A percentile compares a stretch with the other conserved stretches of the same genome.
Conservation (phyloP, 1,140 invertebrate genomes). For the Formica selysi region DNA sequence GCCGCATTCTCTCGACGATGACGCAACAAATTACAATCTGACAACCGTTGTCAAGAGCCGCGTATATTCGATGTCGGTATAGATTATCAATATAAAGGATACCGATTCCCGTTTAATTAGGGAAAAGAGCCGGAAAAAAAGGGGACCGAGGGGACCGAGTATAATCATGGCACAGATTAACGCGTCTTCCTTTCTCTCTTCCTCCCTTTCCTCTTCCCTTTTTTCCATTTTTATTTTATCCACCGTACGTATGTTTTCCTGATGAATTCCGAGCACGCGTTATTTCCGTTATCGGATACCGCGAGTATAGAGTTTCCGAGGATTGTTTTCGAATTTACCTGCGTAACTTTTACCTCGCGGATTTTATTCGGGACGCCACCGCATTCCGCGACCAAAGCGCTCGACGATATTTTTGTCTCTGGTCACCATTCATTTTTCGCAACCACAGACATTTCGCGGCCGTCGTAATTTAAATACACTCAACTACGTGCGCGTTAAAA, state of each 20-base stretch:
- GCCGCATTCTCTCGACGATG: not conserved
- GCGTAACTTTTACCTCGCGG: conserved; percentile 56
- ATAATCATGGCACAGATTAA: conserved; percentile 18
- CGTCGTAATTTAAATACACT: conserved; percentile 54
- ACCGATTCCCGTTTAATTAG: conserved; percentile 51
- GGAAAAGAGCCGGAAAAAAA: conserved; percentile 20
- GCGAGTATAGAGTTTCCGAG: conserved; percentile 46
- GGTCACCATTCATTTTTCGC: conserved; percentile 47
- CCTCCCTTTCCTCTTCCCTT: too few relatives aligned
- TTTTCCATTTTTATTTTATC: conserved; percentile 32
- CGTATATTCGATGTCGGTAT: conserved; percentile 5
- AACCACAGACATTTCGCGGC: conserved; percentile 8
- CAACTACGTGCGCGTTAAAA: not conserved
- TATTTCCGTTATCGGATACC: conserved; percentile 63
- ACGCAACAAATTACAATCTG: conserved; percentile 25
- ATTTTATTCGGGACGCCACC: conserved; percentile 55
- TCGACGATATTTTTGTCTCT: conserved; percentile 51
- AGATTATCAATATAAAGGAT: conserved; percentile 17
- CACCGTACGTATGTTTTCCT: conserved; percentile 24
- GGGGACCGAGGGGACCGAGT: not conserved
- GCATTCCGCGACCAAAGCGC: conserved; percentile 42
- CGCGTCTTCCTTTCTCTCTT: not conserved
- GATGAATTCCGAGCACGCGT: conserved; percentile 54
- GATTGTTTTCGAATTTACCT: conserved; percentile 65
- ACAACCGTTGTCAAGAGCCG: not conserved